Base-by-base conservation (phyloP, 2,888 invertebrate genomes). In the Mimachlamys varia region DNA sequence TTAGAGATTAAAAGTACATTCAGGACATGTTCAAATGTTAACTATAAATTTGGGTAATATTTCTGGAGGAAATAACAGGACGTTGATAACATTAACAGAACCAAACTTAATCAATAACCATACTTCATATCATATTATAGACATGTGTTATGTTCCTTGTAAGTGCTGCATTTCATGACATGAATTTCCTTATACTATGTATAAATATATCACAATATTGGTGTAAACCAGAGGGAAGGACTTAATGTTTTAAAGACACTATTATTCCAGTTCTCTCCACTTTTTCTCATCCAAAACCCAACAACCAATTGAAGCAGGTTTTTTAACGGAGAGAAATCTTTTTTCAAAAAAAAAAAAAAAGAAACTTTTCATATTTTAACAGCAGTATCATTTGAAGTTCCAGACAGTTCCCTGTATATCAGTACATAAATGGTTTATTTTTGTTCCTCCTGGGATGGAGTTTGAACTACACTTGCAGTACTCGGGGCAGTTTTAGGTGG, bases 401-500 rank as follows among this genome's bases (percentile, higher is more conserved):
- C 53, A 53, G 76, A 33, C 33, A 33, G 33, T 76, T 19, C 19
- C 2, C 76, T 13, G 27, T 58, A 19, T 58, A 19, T 58, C 19
- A 22, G 7, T 7, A 5, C 1, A 62, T n/a, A 0, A 88, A 44
- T 13, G 7, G 49, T 53, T 33, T 88, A 53, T n/a, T 88, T 49
- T 17, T 49, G 49, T 88, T 88, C 88, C 38, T 49, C 50, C 49
- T 38, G 92, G 22, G 92, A 89, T 15, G 92, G 90, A 19, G 91
- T 89, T 37, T 89, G 17, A 53, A 19, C 19, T 53, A 53, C 53
- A 53, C 12, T 19, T 53, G 53, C 62, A 27, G 91, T 19, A n/a
- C 89, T 27, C 15, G 90, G 92, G 38, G 92, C 91, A 22, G 93
- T 91, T 92, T 92, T 94, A 15, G 93, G 92, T 87, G 91, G 90